Percentiles rank a stretch among this genome's conserved stretches.
These are phyloP conservation scores for Polyergus mexicanus DNA, from an alignment of 1,140 invertebrate genomes.

Conservation along the genomic window DNA sequence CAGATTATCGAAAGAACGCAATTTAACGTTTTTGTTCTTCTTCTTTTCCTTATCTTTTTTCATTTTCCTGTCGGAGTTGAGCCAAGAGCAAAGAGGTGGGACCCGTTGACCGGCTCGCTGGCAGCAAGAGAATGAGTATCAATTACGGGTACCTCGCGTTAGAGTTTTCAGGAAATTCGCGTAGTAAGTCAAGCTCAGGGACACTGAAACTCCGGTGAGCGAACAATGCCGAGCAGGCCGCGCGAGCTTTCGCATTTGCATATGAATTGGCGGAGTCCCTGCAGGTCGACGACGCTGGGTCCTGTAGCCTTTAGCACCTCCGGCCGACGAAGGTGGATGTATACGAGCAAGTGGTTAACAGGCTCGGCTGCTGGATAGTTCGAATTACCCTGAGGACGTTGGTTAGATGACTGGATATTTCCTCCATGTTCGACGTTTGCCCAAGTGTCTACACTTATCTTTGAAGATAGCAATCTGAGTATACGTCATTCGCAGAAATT, in stretches of 20 bases:
- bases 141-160: slow-evolving; percentile 81
- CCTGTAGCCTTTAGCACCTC: slow-evolving; percentile 34
- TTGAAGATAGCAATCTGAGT: not conserved
- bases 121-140: slow-evolving; percentile 80
- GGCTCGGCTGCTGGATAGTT: slow-evolving; percentile 67
- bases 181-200: slow-evolving; percentile 84
- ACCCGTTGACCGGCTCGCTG: slow-evolving; percentile 38
- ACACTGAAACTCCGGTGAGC: slow-evolving; percentile 79
- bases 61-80: slow-evolving; percentile 35
- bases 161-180: slow-evolving; percentile 85
- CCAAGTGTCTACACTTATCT: not conserved
- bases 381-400: slow-evolving; percentile 73
- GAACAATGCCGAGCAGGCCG: slow-evolving; percentile 82
- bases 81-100: not conserved
- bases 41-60: not conserved
- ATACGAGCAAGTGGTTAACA: slow-evolving; percentile 53
- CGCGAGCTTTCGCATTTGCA: slow-evolving; percentile 84
- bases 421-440: not conserved
- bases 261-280: slow-evolving; percentile 82
- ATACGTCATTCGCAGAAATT: not conserved
- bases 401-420: slow-evolving; percentile 46
- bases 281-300: slow-evolving; percentile 44
- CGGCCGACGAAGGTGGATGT: slow-evolving; percentile 41
- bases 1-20: not conserved
- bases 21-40: not conserved